Conservation (phyloP, 2,888 invertebrate genomes). For the Belgica antarctica region DNA sequence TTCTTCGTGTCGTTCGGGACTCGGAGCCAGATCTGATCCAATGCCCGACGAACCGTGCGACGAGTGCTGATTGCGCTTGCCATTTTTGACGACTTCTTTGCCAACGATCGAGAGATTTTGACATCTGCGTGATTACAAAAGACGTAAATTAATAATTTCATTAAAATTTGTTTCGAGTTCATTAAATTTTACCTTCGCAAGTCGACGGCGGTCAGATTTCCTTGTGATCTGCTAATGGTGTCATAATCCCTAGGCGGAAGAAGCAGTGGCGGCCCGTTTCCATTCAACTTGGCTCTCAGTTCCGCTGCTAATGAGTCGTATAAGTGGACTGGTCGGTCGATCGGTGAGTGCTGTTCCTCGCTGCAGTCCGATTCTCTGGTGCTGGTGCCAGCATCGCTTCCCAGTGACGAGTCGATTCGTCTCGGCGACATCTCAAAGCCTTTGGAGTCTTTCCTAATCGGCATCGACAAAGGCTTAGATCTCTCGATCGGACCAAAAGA, state of each 20-base stretch:
- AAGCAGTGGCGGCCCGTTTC: slow-evolving; percentile 70
- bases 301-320: slow-evolving; percentile 93
- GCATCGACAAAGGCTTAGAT: slow-evolving; percentile 23
- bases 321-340: slow-evolving; percentile 62
- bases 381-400: slow-evolving; percentile 67
- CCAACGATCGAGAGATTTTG: slow-evolving; percentile 54
- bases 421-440: slow-evolving; percentile 53
- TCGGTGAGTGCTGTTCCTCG: slow-evolving; percentile 60
- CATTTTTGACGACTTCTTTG: slow-evolving; percentile 52
- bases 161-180: background rate
- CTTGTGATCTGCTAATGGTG: slow-evolving; percentile 73
- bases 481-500: slow-evolving; percentile 10
- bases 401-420: slow-evolving; percentile 69
- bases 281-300: slow-evolving; percentile 70
- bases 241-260: slow-evolving; percentile 94
- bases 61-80: slow-evolving; percentile 60
- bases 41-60: slow-evolving; percentile 85
- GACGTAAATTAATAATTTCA: slow-evolving; percentile 5
- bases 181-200: slow-evolving; percentile 52
- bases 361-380: slow-evolving; percentile 70
- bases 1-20: slow-evolving; percentile 64
- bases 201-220: slow-evolving; percentile 73
- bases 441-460: slow-evolving; percentile 44
- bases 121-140: no score
- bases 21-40: slow-evolving; percentile 84